These are phyloP conservation scores for Indicator indicator DNA, from an alignment of 2,113 vertebrate genomes.

Conservation along the genomic window DNA sequence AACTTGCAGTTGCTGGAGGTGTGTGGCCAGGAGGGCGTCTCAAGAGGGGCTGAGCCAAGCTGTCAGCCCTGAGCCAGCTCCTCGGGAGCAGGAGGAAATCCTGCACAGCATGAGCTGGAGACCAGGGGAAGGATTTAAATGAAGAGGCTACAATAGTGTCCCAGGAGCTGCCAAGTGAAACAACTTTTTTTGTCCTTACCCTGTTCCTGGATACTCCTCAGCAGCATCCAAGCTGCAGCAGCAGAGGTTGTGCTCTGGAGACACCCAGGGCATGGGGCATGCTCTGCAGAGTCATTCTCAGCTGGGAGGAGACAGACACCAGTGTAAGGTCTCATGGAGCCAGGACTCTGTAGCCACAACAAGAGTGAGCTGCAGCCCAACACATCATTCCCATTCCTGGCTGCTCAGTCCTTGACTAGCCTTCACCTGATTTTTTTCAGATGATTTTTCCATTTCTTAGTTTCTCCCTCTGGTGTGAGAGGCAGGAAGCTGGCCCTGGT, in stretches of 20 bases:
- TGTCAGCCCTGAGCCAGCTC: not conserved
- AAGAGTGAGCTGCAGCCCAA: not conserved
- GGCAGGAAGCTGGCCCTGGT: not conserved
- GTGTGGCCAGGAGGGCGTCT: not conserved
- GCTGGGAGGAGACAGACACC: not conserved
- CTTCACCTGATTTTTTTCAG: not conserved
- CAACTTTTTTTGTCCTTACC: not conserved
- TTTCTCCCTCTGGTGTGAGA: not conserved
- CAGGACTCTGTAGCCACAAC: not conserved
- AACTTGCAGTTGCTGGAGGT: not conserved
- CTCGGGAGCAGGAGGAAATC: not conserved
- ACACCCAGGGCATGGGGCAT: fast-evolving
- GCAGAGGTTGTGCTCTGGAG: not conserved
- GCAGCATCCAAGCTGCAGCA: not conserved
- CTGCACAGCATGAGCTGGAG: not conserved
- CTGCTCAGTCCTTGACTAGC: not conserved
- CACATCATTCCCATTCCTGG: not conserved
- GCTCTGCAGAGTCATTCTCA: not conserved
- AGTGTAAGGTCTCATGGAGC: not conserved
- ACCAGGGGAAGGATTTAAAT: not conserved
- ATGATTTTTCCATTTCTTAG: not conserved
- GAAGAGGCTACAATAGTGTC: not conserved
- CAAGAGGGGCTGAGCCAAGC: not conserved
- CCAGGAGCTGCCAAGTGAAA: not conserved
- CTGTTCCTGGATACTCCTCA: not conserved